Conservation (phyloP, 2,113 vertebrate species). For the Pomatostomus ruficeps region DNA sequence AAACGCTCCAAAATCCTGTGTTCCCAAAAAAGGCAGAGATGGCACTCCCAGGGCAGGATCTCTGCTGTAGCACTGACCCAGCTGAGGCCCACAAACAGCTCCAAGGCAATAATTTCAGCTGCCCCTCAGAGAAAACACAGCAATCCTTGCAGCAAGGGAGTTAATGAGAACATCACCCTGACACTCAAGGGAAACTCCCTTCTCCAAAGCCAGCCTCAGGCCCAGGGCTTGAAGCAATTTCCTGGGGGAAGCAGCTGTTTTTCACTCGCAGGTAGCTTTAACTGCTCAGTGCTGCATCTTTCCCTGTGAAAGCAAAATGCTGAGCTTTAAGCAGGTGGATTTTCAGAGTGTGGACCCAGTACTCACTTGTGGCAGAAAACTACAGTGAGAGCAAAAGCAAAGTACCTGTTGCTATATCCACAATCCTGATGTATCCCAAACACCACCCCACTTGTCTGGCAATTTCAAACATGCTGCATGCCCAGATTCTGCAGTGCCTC, state of each 20-base stretch:
- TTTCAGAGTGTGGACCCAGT: neutral
- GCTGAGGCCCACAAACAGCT: neutral
- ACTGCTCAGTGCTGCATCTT: neutral
- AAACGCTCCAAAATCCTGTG: neutral
- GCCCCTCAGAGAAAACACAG: neutral
- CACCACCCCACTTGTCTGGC: neutral
- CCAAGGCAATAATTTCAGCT: neutral
- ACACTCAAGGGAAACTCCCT: neutral
- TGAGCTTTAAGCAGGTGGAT: slow-evolving; percentile 23
- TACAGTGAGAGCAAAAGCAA: neutral
- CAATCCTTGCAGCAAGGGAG: neutral
- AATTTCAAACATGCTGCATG: neutral
- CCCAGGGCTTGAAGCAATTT: neutral
- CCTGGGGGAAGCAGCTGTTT: neutral
- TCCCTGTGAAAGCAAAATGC: neutral
- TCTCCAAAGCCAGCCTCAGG: neutral
- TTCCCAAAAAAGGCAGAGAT: neutral
- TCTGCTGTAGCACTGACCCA: neutral
- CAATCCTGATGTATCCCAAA: neutral
- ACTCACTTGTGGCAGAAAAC: neutral
- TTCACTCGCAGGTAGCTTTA: neutral
- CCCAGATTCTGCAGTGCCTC: neutral
- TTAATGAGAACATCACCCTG: accelerated
- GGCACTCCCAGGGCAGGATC: neutral
- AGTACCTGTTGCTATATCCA: neutral